Conservation (phyloP, 2,888 invertebrate genomes). For the Brassicogethes aeneus region DNA sequence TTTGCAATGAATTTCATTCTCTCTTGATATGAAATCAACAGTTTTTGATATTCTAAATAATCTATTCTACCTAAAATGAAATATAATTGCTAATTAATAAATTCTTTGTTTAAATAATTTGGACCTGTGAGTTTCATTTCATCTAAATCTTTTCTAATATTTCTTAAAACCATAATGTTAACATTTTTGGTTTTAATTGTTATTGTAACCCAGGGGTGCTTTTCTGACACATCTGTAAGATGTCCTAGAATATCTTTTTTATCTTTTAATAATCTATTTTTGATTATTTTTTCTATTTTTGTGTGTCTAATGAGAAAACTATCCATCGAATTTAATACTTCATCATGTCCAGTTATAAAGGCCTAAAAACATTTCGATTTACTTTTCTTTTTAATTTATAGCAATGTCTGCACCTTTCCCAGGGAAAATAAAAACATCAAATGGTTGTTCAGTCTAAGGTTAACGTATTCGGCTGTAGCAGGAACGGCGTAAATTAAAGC, state of each 20-base stretch:
- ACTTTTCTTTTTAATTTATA: too few relatives aligned
- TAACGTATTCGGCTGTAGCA: background rate
- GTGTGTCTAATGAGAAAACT: background rate
- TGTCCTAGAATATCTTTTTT: background rate
- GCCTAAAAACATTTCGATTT: too few relatives aligned
- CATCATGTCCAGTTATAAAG: background rate
- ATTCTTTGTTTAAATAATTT: background rate
- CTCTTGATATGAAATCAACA: background rate
- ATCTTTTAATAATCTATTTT: too few relatives aligned
- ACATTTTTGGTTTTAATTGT: slow-evolving; percentile 58
- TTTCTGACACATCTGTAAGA: background rate
- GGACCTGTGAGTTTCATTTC: slow-evolving; percentile 50
- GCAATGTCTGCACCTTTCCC: too few relatives aligned
- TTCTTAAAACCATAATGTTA: slow-evolving; percentile 50
- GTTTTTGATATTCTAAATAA: slow-evolving; percentile 6
- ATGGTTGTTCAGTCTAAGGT: background rate
- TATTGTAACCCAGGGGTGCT: slow-evolving; percentile 49
- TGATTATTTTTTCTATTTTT: too few relatives aligned
- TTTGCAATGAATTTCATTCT: slow-evolving; percentile 2
- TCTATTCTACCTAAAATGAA: slow-evolving; percentile 14
- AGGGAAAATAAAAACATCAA: background rate
- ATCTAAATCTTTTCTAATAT: slow-evolving; percentile 47
- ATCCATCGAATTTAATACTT: background rate
- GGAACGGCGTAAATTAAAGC: background rate
- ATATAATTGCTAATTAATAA: background rate